Evolutionary conservation across 2,113 vertebrate species (phyloP).

Genomic region (Hemichromis elongatus): DNA sequence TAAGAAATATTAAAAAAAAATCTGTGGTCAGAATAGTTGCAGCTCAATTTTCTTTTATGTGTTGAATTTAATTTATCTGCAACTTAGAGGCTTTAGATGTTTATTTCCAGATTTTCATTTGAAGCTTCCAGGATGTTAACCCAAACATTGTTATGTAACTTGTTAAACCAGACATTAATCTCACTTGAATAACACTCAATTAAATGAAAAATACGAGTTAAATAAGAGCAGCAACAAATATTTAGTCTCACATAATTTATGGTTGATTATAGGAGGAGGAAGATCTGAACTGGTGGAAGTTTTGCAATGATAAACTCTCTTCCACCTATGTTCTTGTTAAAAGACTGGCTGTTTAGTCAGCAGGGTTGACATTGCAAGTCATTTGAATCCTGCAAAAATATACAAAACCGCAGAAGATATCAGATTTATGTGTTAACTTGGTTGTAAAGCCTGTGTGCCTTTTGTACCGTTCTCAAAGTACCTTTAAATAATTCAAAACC

Average conservation of each 20-base stretch:
- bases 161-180: not conserved
- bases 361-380: not conserved
- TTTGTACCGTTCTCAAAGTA: not conserved
- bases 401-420: not conserved
- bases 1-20: rapidly evolving
- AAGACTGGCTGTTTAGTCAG: not conserved
- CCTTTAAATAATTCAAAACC: not conserved
- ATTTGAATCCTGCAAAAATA: not conserved
- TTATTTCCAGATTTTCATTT: not conserved
- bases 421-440: not conserved
- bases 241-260: not conserved
- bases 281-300: not conserved
- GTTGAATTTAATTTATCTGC: not conserved
- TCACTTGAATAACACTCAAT: not conserved
- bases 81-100: not conserved
- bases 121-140: not conserved
- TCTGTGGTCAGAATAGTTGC: not conserved
- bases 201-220: not conserved
- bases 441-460: not conserved
- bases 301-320: not conserved
- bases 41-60: not conserved
- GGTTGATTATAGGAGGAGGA: not conserved
- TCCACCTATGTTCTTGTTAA: not conserved
- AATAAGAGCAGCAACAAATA: not conserved
- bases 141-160: constrained; percentile 8